Conservation (phyloP, 2,113 vertebrate genomes). For the Pomatorhinus ruficollis region DNA sequence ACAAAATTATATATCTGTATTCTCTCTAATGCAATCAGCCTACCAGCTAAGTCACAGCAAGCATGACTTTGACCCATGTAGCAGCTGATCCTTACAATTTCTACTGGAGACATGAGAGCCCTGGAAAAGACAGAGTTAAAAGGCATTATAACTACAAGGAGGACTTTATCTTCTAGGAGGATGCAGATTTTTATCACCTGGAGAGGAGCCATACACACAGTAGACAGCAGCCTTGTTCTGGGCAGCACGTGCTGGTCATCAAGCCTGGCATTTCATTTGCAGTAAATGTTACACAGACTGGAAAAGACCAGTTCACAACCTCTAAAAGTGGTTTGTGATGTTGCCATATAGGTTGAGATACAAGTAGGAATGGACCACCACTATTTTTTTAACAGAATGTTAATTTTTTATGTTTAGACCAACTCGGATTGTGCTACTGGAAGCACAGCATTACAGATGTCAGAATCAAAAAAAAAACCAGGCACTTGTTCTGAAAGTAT, state of each 20-base stretch:
- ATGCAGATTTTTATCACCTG: not conserved
- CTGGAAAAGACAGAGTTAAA: not conserved
- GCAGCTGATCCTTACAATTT: not conserved
- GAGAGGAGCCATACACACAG: not conserved
- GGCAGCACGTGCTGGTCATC: not conserved
- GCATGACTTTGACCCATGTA: not conserved
- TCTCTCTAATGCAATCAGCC: not conserved
- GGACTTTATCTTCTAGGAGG: not conserved
- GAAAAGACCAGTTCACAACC: not conserved
- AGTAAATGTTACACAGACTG: conserved; percentile 28
- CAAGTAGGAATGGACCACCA: conserved; percentile 23
- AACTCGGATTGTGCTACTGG: not conserved
- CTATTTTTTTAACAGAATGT: not conserved
- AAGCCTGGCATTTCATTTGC: conserved; percentile 37
- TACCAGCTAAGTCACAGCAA: not conserved
- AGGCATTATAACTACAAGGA: not conserved
- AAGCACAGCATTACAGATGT: not conserved
- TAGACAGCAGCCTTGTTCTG: not conserved
- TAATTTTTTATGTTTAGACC: not conserved
- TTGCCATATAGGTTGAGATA: conserved; percentile 25
- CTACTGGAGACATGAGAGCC: not conserved
- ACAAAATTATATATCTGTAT: not conserved
- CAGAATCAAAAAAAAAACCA: not conserved
- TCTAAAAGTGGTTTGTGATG: not conserved
- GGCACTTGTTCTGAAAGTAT: not conserved